A percentile compares a stretch with the other conserved stretches of the same genome.
phyloP scores from a whole-genome alignment of 2,797 vertebrate species.

The Sphenopsis melanotis region DNA sequence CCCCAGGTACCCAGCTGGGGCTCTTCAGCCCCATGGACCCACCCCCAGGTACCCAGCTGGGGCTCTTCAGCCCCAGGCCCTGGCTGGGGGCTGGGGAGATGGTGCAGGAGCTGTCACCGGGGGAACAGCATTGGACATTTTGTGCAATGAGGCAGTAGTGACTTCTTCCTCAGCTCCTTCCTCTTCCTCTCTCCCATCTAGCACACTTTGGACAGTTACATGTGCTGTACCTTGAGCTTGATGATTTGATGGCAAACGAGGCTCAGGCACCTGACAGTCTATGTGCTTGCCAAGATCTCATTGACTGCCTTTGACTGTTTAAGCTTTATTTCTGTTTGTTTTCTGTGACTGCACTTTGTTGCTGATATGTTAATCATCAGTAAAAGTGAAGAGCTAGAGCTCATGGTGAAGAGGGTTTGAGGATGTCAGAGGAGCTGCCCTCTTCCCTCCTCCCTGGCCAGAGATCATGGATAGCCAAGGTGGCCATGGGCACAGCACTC shows the following conservation, averaged over 20 bases:
- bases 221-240: background rate
- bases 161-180: background rate
- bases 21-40: background rate
- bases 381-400: background rate
- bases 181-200: background rate
- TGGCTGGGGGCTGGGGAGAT: background rate
- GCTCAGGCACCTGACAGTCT: background rate
- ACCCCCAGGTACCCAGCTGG: background rate
- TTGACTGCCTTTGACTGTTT: background rate
- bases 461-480: background rate
- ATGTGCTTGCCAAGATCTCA: background rate
- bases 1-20: background rate
- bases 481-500: accelerated
- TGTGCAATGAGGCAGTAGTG: background rate
- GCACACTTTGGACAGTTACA: accelerated
- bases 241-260: background rate
- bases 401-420: background rate
- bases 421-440: background rate
- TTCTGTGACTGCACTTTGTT: background rate
- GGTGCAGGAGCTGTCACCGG: too few species aligned
- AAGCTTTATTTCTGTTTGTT: background rate
- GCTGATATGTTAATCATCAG: background rate
- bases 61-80: background rate
- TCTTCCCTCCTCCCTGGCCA: too few species aligned
- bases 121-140: accelerated